A percentile compares a stretch with the other conserved stretches of the same genome.
Conservation (phyloP, 2,888 invertebrate species). For the Tolmerus cingulatus region DNA sequence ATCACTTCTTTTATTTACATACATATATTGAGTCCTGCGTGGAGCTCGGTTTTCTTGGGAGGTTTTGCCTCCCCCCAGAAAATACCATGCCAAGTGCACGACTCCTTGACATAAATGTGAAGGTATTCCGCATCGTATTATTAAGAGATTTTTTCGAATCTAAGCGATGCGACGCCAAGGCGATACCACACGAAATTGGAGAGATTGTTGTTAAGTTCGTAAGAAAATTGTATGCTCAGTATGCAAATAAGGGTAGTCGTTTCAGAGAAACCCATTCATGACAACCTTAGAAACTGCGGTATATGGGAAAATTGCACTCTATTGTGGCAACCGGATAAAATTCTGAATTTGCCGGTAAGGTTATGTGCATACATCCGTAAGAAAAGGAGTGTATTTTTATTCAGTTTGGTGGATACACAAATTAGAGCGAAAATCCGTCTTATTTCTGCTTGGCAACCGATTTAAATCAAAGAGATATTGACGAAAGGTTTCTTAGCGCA, state of each 20-base stretch:
- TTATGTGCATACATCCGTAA: neutral
- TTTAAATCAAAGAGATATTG: too few species aligned
- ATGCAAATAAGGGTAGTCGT: neutral
- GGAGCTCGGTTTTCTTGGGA: neutral
- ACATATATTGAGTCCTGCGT: neutral
- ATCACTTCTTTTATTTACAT: neutral
- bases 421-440: too few species aligned
- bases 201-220: neutral
- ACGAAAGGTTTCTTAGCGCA: too few species aligned
- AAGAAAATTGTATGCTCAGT: constrained; percentile 5
- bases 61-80: neutral
- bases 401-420: neutral
- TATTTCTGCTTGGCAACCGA: too few species aligned
- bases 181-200: neutral
- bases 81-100: constrained; percentile 19
- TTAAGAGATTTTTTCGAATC: constrained; percentile 10
- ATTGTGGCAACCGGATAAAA: neutral
- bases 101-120: constrained; percentile 6
- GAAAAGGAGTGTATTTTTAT: neutral
- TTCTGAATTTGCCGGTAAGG: neutral
- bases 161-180: neutral
- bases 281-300: neutral
- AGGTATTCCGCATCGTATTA: constrained; percentile 23
- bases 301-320: neutral
- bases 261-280: neutral